Conservation (phyloP, 2,888 invertebrate genomes). For the Netelia virgata region DNA sequence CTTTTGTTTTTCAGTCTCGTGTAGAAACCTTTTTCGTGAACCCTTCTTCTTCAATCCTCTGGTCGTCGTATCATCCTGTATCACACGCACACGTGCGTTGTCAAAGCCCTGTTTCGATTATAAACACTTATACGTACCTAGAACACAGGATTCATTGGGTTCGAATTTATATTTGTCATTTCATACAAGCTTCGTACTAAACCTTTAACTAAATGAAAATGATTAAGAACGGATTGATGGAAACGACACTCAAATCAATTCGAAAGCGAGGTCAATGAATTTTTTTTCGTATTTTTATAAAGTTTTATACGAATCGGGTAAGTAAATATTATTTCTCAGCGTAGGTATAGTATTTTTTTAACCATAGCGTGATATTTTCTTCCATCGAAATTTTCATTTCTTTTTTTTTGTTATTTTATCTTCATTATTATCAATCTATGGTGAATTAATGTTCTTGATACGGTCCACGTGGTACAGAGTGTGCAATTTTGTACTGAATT, state of each 20-base stretch:
- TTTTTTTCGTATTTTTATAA: not conserved
- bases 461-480: conserved; percentile 43
- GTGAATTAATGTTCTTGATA: conserved; percentile 53
- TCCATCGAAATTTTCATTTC: conserved; percentile 1
- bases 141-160: not conserved
- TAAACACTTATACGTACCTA: no score
- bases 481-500: conserved; percentile 59
- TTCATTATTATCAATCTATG: conserved; percentile 34
- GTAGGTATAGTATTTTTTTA: not conserved
- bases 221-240: not conserved
- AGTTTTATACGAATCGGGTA: not conserved
- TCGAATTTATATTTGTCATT: not conserved
- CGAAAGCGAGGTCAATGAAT: not conserved
- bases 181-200: not conserved
- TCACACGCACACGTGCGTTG: not conserved
- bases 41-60: not conserved
- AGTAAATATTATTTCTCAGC: not conserved
- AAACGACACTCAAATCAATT: not conserved
- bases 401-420: not conserved
- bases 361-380: not conserved
- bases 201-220: not conserved
- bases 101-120: no score
- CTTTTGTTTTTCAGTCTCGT: not conserved
- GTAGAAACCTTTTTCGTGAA: not conserved
- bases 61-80: no score